Percentiles rank a stretch among this genome's conserved stretches.
These are phyloP conservation scores for Periphyllus acericola DNA, from an alignment of 2,888 invertebrate species.

Conservation along the genomic window DNA sequence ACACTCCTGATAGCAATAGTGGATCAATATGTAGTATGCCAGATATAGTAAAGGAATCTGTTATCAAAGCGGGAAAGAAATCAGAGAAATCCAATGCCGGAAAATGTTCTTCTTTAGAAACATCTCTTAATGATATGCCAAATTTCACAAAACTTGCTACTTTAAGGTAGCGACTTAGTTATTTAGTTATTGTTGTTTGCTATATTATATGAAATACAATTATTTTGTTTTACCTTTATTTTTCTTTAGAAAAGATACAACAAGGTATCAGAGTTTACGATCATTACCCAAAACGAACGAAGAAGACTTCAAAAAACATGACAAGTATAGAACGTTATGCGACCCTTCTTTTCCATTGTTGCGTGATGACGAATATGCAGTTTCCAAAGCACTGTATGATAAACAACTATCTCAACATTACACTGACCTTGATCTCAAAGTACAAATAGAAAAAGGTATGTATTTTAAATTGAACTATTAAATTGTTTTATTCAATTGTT, in stretches of 20 bases:
- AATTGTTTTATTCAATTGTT: background rate
- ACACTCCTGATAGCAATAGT: slow-evolving; percentile 62
- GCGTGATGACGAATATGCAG: slow-evolving; percentile 78
- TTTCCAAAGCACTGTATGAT: slow-evolving; percentile 78
- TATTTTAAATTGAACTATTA: too few species aligned
- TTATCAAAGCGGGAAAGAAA: slow-evolving; percentile 68
- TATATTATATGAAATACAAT: background rate
- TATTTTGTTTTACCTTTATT: background rate
- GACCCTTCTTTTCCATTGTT: slow-evolving; percentile 84
- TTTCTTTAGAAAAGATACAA: slow-evolving; percentile 70
- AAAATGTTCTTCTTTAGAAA: slow-evolving; percentile 48
- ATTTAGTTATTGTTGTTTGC: background rate
- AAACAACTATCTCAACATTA: slow-evolving; percentile 77
- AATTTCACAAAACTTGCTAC: slow-evolving; percentile 52
- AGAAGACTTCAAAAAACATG: slow-evolving; percentile 65
- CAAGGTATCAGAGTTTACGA: slow-evolving; percentile 65
- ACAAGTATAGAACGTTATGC: slow-evolving; percentile 77
- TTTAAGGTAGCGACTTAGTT: slow-evolving; percentile 31
- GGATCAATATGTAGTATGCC: slow-evolving; percentile 67
- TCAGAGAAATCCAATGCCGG: background rate
- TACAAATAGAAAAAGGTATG: slow-evolving; percentile 41
- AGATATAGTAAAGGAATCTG: slow-evolving; percentile 68
- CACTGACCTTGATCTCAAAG: slow-evolving; percentile 68
- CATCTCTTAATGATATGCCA: slow-evolving; percentile 52
- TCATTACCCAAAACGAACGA: slow-evolving; percentile 38